Evolutionary conservation across 2,888 invertebrate species (phyloP).

Genomic region (Gibbula magus): DNA sequence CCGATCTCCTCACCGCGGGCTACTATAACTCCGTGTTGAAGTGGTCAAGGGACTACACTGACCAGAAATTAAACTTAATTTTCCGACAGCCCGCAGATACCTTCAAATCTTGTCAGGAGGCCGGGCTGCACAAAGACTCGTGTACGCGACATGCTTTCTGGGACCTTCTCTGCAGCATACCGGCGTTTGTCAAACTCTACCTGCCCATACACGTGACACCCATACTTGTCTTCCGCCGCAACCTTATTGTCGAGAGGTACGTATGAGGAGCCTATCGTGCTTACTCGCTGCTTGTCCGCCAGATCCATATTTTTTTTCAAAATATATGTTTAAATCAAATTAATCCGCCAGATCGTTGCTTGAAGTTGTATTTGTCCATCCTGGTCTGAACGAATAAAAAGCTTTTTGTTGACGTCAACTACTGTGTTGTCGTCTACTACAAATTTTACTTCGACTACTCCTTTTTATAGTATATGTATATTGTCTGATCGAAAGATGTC

Average conservation of each 20-base stretch:
- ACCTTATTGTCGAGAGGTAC: constrained; percentile 53
- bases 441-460: too few species aligned
- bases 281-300: too few species aligned
- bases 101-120: constrained; percentile 59
- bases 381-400: too few species aligned
- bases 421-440: too few species aligned
- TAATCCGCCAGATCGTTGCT: too few species aligned
- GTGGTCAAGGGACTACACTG: constrained; percentile 64
- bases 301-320: too few species aligned
- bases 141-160: constrained; percentile 55
- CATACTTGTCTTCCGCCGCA: constrained; percentile 55
- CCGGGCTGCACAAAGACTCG: constrained; percentile 52
- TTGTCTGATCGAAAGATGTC: too few species aligned
- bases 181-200: constrained; percentile 62
- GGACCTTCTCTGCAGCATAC: constrained; percentile 57
- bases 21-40: constrained; percentile 64
- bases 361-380: too few species aligned
- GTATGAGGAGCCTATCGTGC: neutral
- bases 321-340: too few species aligned
- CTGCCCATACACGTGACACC: constrained; percentile 64
- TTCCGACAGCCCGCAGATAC: constrained; percentile 51
- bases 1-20: constrained; percentile 54
- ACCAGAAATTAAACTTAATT: constrained; percentile 44
- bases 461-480: too few species aligned
- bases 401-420: too few species aligned